A percentile compares a stretch with the other conserved stretches of the same genome.
phyloP scores from a whole-genome alignment of 2,888 invertebrate genomes.

The Tortrix viridana region DNA sequence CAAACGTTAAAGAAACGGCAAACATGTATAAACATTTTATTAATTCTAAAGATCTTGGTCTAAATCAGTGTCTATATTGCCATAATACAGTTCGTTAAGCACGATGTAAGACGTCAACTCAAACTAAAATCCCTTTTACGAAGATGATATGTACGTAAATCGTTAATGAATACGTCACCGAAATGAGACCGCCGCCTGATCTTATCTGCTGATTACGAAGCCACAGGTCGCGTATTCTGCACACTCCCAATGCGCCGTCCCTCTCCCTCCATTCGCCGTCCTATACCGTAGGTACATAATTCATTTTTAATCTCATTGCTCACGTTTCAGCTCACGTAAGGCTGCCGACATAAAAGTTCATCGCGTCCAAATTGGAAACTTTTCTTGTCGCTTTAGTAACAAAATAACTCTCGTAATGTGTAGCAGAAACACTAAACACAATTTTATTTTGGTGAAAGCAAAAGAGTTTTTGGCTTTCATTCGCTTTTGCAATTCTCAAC shows the following conservation, averaged over 20 bases:
- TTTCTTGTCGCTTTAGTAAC: conserved; percentile 59
- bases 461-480: conserved; percentile 7
- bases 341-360: conserved; percentile 78
- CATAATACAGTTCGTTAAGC: conserved; percentile 8
- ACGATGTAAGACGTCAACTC: conserved; percentile 11
- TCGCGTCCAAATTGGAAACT: conserved; percentile 74
- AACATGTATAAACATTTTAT: too few relatives aligned
- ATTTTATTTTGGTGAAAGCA: conserved; percentile 27
- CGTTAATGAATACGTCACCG: conserved; percentile 40
- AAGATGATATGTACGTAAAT: conserved; percentile 10
- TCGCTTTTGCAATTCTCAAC: conserved; percentile 13
- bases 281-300: conserved; percentile 69
- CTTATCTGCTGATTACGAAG: conserved; percentile 44
- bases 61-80: conserved; percentile 5
- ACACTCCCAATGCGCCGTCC: conserved; percentile 44
- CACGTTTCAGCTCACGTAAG: conserved; percentile 79
- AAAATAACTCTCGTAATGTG: conserved; percentile 35
- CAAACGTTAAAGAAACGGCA: too few relatives aligned
- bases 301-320: conserved; percentile 81
- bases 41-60: too few relatives aligned
- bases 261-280: conserved; percentile 57
- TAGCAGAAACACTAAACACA: conserved; percentile 34
- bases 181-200: conserved; percentile 37
- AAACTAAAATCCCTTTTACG: conserved; percentile 15
- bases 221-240: conserved; percentile 42